Evolutionary conservation across 2,888 invertebrate genomes (phyloP).

Genomic region (Melieria omissa): DNA sequence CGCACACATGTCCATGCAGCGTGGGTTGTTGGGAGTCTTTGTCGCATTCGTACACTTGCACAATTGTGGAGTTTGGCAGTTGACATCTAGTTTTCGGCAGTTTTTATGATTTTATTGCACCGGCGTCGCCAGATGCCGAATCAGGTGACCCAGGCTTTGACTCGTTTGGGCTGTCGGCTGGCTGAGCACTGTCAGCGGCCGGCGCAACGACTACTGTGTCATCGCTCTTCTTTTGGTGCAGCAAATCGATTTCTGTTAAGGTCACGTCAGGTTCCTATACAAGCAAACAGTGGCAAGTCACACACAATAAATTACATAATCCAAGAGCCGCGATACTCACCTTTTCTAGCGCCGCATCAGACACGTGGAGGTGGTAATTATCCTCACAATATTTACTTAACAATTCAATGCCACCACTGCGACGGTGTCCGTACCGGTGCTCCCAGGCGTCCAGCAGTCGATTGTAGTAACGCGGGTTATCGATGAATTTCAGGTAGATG

Average conservation of each 20-base stretch:
- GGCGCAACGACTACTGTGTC: slow-evolving; percentile 31
- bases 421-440: slow-evolving; percentile 75
- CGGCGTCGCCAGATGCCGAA: slow-evolving; percentile 16
- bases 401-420: slow-evolving; percentile 69
- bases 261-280: slow-evolving; percentile 59
- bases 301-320: slow-evolving; percentile 10
- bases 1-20: no score
- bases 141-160: slow-evolving; percentile 29
- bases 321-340: slow-evolving; percentile 42
- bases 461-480: slow-evolving; percentile 89
- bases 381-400: slow-evolving; percentile 75
- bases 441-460: slow-evolving; percentile 94
- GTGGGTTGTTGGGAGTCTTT: no score
- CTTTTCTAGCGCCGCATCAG: slow-evolving; percentile 67
- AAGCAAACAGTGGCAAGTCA: not conserved
- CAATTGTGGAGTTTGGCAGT: slow-evolving; percentile 28
- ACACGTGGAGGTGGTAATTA: slow-evolving; percentile 78
- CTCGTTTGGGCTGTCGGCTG: slow-evolving; percentile 26
- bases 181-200: slow-evolving; percentile 9
- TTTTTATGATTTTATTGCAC: slow-evolving; percentile 16
- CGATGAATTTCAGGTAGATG: slow-evolving; percentile 83
- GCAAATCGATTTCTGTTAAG: slow-evolving; percentile 62
- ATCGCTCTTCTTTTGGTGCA: slow-evolving; percentile 60
- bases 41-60: not conserved
- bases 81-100: not conserved